These are phyloP conservation scores for Coenonympha glycerion DNA, from an alignment of 2,888 invertebrate species.

Conservation along the genomic window DNA sequence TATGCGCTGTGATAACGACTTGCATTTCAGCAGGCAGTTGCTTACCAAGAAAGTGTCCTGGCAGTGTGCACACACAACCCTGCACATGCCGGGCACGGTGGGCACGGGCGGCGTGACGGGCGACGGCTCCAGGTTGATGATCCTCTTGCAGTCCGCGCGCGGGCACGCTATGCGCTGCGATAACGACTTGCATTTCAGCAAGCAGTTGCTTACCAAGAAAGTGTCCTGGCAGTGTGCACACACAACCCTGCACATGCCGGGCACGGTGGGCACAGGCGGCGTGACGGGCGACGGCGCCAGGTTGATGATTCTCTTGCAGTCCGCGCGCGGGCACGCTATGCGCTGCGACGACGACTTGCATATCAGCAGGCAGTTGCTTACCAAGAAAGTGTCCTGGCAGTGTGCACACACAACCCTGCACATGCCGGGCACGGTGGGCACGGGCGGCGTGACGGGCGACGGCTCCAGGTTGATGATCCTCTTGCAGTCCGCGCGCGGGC, in stretches of 20 bases:
- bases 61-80: slow-evolving; percentile 97
- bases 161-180: slow-evolving; percentile 99
- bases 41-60: slow-evolving; percentile 95
- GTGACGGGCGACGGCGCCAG: too few species aligned
- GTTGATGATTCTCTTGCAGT: slow-evolving; percentile 97
- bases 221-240: slow-evolving; percentile 97
- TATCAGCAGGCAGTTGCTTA: slow-evolving; percentile 85
- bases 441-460: too few species aligned
- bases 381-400: slow-evolving; percentile 96
- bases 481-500: slow-evolving; percentile 97
- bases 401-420: slow-evolving; percentile 96
- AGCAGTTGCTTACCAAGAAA: slow-evolving; percentile 85
- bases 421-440: slow-evolving; percentile 93
- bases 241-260: slow-evolving; percentile 95
- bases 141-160: slow-evolving; percentile 95
- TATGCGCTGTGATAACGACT: slow-evolving; percentile 96
- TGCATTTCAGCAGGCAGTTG: slow-evolving; percentile 89
- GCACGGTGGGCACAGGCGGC: slow-evolving; percentile 89
- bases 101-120: slow-evolving; percentile 90
- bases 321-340: slow-evolving; percentile 97
- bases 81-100: slow-evolving; percentile 93
- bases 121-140: slow-evolving; percentile 98
- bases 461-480: slow-evolving; percentile 97
- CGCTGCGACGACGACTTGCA: slow-evolving; percentile 98
- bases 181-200: slow-evolving; percentile 97